These are phyloP conservation scores for Zaprionus tsacasi DNA, from an alignment of 1,140 invertebrate species.

Conservation along the genomic window DNA sequence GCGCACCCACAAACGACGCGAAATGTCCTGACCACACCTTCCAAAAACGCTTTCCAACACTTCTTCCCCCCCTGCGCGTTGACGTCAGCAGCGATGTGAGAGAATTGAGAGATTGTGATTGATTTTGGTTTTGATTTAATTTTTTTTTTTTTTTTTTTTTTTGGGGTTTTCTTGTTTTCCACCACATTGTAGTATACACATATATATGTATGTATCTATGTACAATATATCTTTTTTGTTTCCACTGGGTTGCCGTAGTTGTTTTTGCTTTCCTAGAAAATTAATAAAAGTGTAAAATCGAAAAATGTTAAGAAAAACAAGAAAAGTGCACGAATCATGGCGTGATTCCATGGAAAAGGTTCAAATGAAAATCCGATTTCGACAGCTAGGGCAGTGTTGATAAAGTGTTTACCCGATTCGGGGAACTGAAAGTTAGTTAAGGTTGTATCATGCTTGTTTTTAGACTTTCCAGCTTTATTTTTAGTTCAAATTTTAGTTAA, in stretches of 20 bases:
- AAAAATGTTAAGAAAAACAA: conserved; percentile 5
- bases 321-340: conserved; percentile 13
- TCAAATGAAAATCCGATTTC: background rate
- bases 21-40: background rate
- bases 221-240: background rate
- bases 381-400: background rate
- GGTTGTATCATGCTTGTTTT: background rate
- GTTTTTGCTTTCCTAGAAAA: background rate
- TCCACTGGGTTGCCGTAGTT: conserved; percentile 1
- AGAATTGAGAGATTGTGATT: conserved; percentile 51
- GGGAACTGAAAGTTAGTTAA: background rate
- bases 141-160: conserved; percentile 13
- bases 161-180: background rate
- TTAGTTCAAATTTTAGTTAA: background rate
- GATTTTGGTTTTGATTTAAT: conserved; percentile 49
- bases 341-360: background rate
- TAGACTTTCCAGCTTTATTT: background rate
- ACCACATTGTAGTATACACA: background rate
- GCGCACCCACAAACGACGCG: background rate
- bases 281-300: conserved; percentile 12
- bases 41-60: conserved; percentile 8
- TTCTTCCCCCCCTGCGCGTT: conserved; percentile 11
- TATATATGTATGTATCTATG: background rate
- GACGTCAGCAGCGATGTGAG: conserved; percentile 46
- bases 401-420: background rate